These are phyloP conservation scores for Caligus rogercresseyi DNA, from an alignment of 1,140 invertebrate genomes.

Conservation along the genomic window DNA sequence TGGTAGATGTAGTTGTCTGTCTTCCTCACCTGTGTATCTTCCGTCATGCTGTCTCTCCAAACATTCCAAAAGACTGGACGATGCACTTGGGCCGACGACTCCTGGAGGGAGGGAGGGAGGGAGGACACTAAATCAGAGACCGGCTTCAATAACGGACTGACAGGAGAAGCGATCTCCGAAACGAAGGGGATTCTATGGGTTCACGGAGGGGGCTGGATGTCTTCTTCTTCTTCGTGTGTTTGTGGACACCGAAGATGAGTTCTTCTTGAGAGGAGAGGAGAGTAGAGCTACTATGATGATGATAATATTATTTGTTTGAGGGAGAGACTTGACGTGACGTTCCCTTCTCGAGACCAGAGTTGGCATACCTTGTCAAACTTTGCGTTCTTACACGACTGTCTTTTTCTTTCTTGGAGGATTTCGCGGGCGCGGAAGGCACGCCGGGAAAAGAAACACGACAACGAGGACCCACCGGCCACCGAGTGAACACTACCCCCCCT, in stretches of 20 bases:
- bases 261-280: neutral
- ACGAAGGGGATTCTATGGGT: neutral
- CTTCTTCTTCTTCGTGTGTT: neutral
- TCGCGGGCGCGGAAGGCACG: neutral
- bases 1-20: neutral
- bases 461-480: too few relatives aligned
- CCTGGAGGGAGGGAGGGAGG: too few relatives aligned
- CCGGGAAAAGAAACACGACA: neutral
- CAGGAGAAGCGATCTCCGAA: neutral
- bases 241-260: neutral
- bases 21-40: neutral
- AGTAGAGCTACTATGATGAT: too few relatives aligned
- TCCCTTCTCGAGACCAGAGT: neutral
- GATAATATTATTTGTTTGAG: too few relatives aligned
- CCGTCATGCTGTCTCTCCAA: neutral
- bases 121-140: too few relatives aligned
- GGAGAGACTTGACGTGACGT: neutral
- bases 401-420: neutral
- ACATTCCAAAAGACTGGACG: neutral
- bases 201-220: neutral
- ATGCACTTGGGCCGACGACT: too few relatives aligned
- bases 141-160: neutral
- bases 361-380: neutral
- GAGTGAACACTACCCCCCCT: too few relatives aligned
- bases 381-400: neutral